Conservation (phyloP, 2,113 vertebrate genomes). For the Fregata magnificens region DNA sequence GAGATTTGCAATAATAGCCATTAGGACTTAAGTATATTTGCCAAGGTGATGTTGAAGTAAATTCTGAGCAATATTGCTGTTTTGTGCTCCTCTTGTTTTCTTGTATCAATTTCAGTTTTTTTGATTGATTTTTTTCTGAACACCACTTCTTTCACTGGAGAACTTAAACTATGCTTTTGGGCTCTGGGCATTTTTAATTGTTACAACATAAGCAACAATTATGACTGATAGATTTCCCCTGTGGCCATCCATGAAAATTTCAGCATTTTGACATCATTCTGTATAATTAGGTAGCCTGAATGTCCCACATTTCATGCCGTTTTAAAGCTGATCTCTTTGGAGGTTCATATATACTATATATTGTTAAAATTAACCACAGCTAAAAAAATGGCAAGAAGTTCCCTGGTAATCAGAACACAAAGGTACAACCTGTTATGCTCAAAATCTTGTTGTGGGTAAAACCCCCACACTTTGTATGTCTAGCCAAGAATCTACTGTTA, state of each 20-base stretch:
- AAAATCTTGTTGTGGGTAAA: neutral
- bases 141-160: neutral
- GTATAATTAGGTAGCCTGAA: neutral
- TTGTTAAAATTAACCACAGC: neutral
- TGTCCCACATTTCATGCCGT: neutral
- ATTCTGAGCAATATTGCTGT: neutral
- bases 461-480: rapidly evolving
- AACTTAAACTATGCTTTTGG: neutral
- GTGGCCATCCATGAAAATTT: neutral
- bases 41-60: neutral
- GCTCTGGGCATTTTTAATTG: neutral
- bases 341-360: neutral
- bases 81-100: neutral
- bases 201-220: neutral
- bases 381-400: neutral
- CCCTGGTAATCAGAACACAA: neutral
- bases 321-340: neutral
- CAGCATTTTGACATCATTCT: neutral
- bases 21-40: neutral
- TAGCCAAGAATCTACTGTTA: neutral
- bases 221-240: neutral
- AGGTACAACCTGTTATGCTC: neutral
- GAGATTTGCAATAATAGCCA: neutral
- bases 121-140: neutral
- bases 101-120: neutral